Evolutionary conservation across 2,888 invertebrate species (phyloP), one percentile per base, ranked within the genome.

Genomic region (Lordiphosa andalusiaca): DNA sequence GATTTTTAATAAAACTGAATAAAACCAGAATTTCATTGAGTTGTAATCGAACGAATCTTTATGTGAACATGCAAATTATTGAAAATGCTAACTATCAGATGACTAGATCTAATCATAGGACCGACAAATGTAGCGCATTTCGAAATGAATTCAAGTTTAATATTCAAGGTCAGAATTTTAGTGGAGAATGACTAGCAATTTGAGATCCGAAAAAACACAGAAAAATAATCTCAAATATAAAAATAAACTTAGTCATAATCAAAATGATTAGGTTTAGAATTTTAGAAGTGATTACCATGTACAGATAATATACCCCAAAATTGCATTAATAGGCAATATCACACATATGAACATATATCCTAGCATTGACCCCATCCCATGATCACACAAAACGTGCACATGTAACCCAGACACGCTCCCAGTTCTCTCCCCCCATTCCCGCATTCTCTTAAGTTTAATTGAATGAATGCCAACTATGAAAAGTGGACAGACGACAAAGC

Each of bases 141-240:
- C 30, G 19, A 39, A 4, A 19, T 39, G 21, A 2, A 39, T 9
- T 25, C 30, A 13, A 30, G 30, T 16, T 16, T 13, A 30, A 7
- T 35, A 48, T 50, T 55, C 55, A 65, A 51, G 42, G 53, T 53
- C 56, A 30, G 44, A 53, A 58, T 63, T 44, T 33, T 42, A 37
- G 42, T 53, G 16, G 37, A 36, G 33, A 57, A 66, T 66, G 80
- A 63, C 66, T 44, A 48, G 64, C 69, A 47, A 21, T 52, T 68
- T 36, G 16, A 23, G 47, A 50, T 53, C 30, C 16, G 16, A 47
- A 56, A 63, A 44, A 36, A 41, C 40, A 30, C 36, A 55, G 30
- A 59, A 65, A 41, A 30, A 9, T 30, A 10, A 30, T 30, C 30
- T 30, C 30, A 44, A 35, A 44, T 38, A 30, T 40, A 55, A 33